Evolutionary conservation across 2,888 invertebrate genomes (phyloP).

Genomic region (Campaea margaritaria): DNA sequence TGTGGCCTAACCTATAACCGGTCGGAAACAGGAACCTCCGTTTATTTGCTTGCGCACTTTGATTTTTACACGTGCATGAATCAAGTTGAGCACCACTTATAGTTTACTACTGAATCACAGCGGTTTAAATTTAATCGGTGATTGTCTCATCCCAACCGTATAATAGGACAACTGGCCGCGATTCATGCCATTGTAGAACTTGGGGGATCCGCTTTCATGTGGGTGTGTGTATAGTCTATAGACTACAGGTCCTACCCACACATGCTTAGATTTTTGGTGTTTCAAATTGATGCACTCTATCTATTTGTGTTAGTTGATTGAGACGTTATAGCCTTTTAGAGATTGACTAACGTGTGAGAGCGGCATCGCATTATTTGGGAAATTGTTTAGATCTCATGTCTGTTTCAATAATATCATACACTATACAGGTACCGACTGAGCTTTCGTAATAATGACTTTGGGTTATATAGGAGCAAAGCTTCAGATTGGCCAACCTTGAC

Average conservation of each 20-base stretch:
- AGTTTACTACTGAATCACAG: constrained; percentile 33
- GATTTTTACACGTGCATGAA: constrained; percentile 49
- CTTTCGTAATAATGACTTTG: too few species aligned
- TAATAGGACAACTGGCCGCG: constrained; percentile 6
- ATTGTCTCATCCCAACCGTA: constrained; percentile 5
- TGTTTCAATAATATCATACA: too few species aligned
- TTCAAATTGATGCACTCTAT: constrained; percentile 34
- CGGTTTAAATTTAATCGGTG: constrained; percentile 9
- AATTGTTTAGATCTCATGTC: neutral
- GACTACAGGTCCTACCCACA: constrained; percentile 30
- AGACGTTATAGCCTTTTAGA: constrained; percentile 36
- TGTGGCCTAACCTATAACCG: neutral
- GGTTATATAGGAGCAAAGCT: too few species aligned
- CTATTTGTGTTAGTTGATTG: constrained; percentile 38
- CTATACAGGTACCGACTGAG: too few species aligned
- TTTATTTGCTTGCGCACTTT: constrained; percentile 22
- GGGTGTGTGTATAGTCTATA: constrained; percentile 37
- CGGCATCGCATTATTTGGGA: neutral
- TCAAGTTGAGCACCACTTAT: constrained; percentile 41
- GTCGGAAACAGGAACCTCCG: neutral
- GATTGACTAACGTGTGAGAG: constrained; percentile 10
- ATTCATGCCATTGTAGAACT: neutral
- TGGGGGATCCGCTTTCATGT: constrained; percentile 9
- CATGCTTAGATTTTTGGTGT: constrained; percentile 28
- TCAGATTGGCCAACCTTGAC: too few species aligned